Base-by-base conservation (phyloP, 2,797 vertebrate species). In the Malacoctenus gilli region DNA sequence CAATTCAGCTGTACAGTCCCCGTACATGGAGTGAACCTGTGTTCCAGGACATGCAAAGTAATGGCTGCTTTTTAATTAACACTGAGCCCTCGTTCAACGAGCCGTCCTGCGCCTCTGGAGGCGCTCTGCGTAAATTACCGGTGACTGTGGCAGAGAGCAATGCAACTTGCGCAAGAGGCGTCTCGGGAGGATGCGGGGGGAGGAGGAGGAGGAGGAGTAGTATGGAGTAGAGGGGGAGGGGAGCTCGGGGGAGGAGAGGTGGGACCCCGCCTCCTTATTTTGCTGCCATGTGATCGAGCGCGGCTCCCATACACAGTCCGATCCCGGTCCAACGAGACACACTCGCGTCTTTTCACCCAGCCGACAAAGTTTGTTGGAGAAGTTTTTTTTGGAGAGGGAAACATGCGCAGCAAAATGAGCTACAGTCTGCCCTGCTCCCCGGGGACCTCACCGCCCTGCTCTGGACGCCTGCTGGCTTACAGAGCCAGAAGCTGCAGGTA, bases 361-460 rank as follows among this genome's bases (percentile, higher is more conserved):
- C n/a, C n/a, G n/a, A n/a, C n/a, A n/a, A 28, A 28, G 25, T n/a
- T n/a, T n/a, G n/a, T 9, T 5, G 40, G 53, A 52, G 21, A 32
- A 4, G n/a, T 30, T 1, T 28, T 12, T 9, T 31, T 8, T 7
- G 13, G 20, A 30, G 23, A 25, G 19, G 4, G 1, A 1, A 80
- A 37, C 35, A 93, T 93, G 92, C 88, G 88, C 40, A 85, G 85
- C 72, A 87, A 61, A 67, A 85, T 91, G 85, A 89, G 60, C 51
- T 92, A 90, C 77, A 86, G 75, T 5, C 78, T 92, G 4, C 87
- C 90, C 5, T 90, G 79, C 56, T 89, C 89, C 0, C 89, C 89
- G 1, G 81, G 59, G 13, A 69, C 77, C 0, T 90, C 87, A 0
- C 85, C 90, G 0, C 56, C 85, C 0, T 81, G 75, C n/a, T 68